Evolutionary conservation across 2,797 vertebrate genomes (phyloP).

Genomic region (Hyperoplus lanceolatus): DNA sequence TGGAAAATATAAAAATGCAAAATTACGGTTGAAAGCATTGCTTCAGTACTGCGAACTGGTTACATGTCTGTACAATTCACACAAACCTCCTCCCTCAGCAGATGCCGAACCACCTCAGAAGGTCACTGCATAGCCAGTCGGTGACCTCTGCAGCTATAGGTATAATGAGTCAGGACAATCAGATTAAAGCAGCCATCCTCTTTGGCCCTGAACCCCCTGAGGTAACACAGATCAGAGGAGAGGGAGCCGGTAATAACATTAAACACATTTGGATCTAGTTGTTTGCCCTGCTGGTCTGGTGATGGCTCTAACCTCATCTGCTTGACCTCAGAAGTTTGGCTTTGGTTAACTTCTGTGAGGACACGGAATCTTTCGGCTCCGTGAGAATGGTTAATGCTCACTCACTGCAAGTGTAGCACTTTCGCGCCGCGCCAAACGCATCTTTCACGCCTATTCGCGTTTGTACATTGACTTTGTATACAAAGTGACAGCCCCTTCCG

Average conservation of each 20-base stretch:
- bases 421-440: no score
- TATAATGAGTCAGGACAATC: constrained; percentile 70
- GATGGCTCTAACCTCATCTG: constrained; percentile 7
- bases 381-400: no score
- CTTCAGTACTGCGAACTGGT: background rate
- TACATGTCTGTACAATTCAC: background rate
- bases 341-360: constrained; percentile 7
- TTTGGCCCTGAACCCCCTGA: constrained; percentile 39
- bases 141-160: constrained; percentile 39
- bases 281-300: constrained; percentile 15
- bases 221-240: constrained; percentile 10
- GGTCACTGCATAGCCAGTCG: constrained; percentile 34
- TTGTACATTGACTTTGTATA: no score
- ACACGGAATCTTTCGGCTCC: no score
- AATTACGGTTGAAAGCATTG: background rate
- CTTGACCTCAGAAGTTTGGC: constrained; percentile 24
- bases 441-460: no score
- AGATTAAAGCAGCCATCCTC: constrained; percentile 52
- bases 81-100: constrained; percentile 50
- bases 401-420: no score
- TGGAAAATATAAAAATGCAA: background rate
- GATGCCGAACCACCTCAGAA: constrained; percentile 26
- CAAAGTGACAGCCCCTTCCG: no score
- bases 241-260: constrained; percentile 42
- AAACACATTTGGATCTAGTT: constrained; percentile 40